Conservation (phyloP, 2,113 vertebrate species). For the Micronycteris hirsuta region DNA sequence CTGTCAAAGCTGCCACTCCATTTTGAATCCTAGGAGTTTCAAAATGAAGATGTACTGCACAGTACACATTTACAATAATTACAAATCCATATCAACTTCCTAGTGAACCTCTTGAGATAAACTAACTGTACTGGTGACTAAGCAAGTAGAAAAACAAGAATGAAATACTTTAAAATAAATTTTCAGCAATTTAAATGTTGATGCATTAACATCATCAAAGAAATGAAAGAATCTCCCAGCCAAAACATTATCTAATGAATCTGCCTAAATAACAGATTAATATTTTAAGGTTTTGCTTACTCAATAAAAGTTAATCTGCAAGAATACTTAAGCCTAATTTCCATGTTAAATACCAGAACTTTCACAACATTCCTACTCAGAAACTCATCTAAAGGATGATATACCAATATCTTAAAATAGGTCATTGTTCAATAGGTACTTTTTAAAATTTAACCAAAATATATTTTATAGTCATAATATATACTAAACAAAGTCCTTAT, state of each 20-base stretch:
- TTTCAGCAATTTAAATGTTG: neutral
- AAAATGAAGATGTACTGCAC: neutral
- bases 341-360: neutral
- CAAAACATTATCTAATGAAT: neutral
- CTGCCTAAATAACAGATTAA: neutral
- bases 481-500: neutral
- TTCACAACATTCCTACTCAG: neutral
- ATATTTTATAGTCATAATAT: neutral
- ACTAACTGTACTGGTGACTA: neutral
- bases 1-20: neutral
- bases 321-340: neutral
- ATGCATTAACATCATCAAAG: neutral
- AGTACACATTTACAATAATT: neutral
- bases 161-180: slow-evolving; percentile 15
- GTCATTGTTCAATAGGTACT: neutral
- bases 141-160: neutral
- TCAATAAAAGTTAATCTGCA: neutral
- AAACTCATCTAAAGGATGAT: neutral
- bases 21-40: neutral
- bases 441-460: slow-evolving; percentile 7
- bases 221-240: neutral
- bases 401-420: neutral
- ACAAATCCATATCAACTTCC: neutral
- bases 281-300: slow-evolving; percentile 23
- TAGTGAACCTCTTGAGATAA: neutral